These are phyloP conservation scores for Caerostris darwini DNA, from an alignment of 1,140 invertebrate species.

Conservation along the genomic window DNA sequence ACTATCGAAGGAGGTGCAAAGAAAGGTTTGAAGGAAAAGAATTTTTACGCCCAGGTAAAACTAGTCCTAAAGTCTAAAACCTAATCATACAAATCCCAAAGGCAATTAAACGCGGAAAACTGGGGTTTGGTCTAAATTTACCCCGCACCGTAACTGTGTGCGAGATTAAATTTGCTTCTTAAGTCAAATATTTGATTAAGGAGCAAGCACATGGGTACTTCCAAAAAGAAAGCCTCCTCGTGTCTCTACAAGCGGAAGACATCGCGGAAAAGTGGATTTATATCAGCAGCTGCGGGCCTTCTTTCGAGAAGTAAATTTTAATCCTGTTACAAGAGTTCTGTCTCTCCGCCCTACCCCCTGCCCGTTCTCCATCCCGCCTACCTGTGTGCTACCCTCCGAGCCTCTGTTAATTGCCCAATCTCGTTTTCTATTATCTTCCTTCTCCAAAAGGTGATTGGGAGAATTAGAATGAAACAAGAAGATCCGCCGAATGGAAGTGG, in stretches of 20 bases:
- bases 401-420: constrained; percentile 76
- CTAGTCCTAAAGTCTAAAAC: constrained; percentile 76
- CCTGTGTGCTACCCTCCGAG: constrained; percentile 60
- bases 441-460: constrained; percentile 68
- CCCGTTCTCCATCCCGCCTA: not conserved
- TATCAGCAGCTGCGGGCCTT: constrained; percentile 74
- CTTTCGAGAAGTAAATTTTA: constrained; percentile 74
- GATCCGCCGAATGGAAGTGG: constrained; percentile 8
- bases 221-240: constrained; percentile 63
- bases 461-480: constrained; percentile 65
- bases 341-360: not conserved
- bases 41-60: constrained; percentile 73
- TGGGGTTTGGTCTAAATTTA: constrained; percentile 77
- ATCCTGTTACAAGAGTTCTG: constrained; percentile 65
- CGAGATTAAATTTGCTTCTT: constrained; percentile 78
- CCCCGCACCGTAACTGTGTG: constrained; percentile 68
- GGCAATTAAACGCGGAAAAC: constrained; percentile 76
- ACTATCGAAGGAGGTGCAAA: not conserved
- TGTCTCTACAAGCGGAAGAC: constrained; percentile 69
- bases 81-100: constrained; percentile 77
- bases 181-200: constrained; percentile 78
- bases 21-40: constrained; percentile 44
- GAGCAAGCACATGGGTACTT: not conserved
- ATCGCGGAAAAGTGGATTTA: constrained; percentile 74
- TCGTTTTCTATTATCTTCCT: constrained; percentile 77